phyloP scores from a whole-genome alignment of 1,140 invertebrate species.

The Patella vulgata region DNA sequence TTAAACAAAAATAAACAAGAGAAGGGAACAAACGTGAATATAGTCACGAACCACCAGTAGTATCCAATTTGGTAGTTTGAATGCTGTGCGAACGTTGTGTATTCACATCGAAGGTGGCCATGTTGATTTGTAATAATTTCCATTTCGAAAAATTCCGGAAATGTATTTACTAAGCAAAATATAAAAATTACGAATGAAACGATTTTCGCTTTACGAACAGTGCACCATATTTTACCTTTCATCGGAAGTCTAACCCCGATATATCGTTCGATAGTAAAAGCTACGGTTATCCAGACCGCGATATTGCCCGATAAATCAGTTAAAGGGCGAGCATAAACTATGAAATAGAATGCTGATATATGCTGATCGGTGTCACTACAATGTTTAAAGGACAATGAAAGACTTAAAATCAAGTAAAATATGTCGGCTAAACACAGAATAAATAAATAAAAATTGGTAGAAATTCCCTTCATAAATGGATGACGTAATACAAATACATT shows the following conservation, averaged over 20 bases:
- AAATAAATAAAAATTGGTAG: constrained; percentile 79
- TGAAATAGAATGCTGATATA: constrained; percentile 55
- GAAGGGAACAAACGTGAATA: constrained; percentile 76
- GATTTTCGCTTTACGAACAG: constrained; percentile 66
- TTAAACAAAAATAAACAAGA: constrained; percentile 77
- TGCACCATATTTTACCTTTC: constrained; percentile 77
- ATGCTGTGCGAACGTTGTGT: constrained; percentile 58
- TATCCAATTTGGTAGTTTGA: constrained; percentile 72
- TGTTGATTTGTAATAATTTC: constrained; percentile 32
- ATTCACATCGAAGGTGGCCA: constrained; percentile 50
- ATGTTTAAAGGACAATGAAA: constrained; percentile 58
- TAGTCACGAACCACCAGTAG: constrained; percentile 73
- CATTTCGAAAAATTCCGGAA: constrained; percentile 53
- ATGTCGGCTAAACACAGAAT: constrained; percentile 79
- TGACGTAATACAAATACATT: constrained; percentile 71
- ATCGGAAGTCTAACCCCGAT: constrained; percentile 82
- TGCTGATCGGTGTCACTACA: constrained; percentile 36
- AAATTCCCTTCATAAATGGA: constrained; percentile 78
- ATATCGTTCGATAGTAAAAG: constrained; percentile 82
- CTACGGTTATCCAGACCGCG: constrained; percentile 80
- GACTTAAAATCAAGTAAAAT: constrained; percentile 75
- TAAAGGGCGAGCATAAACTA: constrained; percentile 72
- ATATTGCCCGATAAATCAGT: constrained; percentile 76
- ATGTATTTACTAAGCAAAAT: constrained; percentile 42
- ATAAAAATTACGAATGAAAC: constrained; percentile 34